phyloP scores from a whole-genome alignment of 2,888 invertebrate species.

The Antheraea assamensis region DNA sequence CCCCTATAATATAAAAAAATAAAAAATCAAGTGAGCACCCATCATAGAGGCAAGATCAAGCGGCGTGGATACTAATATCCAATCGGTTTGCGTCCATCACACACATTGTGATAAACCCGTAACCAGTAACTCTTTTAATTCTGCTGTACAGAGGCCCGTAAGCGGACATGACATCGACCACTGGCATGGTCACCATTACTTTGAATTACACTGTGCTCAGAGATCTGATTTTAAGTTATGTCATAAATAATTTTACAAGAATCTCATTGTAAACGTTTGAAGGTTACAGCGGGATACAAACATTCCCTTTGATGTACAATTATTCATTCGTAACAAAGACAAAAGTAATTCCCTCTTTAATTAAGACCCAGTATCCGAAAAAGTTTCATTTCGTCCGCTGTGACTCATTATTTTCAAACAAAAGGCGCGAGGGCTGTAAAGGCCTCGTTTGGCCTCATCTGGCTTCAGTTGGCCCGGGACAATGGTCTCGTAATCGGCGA shows the following conservation, averaged over 20 bases:
- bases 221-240: background rate
- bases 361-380: slow-evolving; percentile 22
- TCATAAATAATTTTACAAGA: background rate
- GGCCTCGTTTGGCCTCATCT: slow-evolving; percentile 55
- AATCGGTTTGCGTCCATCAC: no score
- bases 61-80: no score
- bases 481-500: slow-evolving; percentile 41
- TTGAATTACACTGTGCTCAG: no score
- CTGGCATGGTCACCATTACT: no score
- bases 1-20: no score
- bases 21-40: no score
- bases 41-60: no score
- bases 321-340: slow-evolving; percentile 13
- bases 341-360: slow-evolving; percentile 20
- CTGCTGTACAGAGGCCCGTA: no score
- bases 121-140: no score
- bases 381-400: slow-evolving; percentile 41
- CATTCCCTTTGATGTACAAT: slow-evolving; percentile 10
- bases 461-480: slow-evolving; percentile 30
- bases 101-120: no score
- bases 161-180: no score
- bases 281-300: background rate
- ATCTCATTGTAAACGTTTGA: background rate
- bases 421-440: slow-evolving; percentile 29
- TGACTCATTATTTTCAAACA: slow-evolving; percentile 45